Conservation (phyloP, 2,888 invertebrate species). For the Acanthococcus lagerstroemiae region DNA sequence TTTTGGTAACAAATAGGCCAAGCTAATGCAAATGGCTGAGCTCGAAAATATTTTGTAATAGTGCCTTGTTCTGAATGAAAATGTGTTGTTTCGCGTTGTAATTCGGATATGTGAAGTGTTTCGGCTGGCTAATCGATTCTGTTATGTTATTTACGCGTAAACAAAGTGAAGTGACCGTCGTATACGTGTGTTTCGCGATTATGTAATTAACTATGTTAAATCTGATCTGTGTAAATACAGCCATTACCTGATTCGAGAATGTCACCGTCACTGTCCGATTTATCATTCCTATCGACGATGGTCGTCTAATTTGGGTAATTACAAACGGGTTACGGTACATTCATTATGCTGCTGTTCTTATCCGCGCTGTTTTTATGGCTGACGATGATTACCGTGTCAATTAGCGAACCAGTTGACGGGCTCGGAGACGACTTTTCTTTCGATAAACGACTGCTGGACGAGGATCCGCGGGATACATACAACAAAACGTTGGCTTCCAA, state of each 20-base stretch:
- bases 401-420: background rate
- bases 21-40: constrained; percentile 2
- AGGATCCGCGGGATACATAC: constrained; percentile 16
- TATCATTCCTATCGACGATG: background rate
- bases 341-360: constrained; percentile 15
- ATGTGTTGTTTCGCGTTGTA: background rate
- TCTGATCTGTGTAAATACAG: background rate
- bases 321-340: background rate
- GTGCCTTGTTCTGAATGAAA: background rate
- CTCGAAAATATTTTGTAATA: background rate
- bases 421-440: background rate
- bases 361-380: constrained; percentile 7
- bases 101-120: background rate
- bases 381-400: constrained; percentile 9
- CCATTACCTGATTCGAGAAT: background rate
- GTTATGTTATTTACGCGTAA: background rate
- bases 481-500: constrained; percentile 23
- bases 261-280: background rate
- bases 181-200: background rate
- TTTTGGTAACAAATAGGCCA: constrained; percentile 8
- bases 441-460: constrained; percentile 10
- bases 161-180: background rate
- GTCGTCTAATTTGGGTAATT: background rate
- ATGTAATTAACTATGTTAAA: constrained; percentile 1
- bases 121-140: background rate